These are phyloP conservation scores for Drosophila ustulata DNA, from an alignment of 2,888 invertebrate species.

Conservation along the genomic window DNA sequence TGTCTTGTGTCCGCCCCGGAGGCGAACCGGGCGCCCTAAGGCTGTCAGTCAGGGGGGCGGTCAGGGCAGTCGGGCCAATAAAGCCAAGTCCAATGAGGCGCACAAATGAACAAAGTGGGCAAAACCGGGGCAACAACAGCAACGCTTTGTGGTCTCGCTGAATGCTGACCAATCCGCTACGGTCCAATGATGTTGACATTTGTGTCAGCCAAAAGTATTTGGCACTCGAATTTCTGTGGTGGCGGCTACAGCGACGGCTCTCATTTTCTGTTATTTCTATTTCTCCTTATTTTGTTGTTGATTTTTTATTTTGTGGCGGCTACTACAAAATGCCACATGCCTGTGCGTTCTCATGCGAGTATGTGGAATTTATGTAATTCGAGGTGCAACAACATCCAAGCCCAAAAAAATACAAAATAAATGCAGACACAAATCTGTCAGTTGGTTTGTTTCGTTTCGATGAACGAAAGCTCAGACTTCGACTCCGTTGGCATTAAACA, in stretches of 20 bases:
- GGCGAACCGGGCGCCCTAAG: neutral
- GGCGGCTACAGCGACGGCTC: slow-evolving; percentile 7
- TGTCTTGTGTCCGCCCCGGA: slow-evolving; percentile 14
- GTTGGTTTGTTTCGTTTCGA: neutral
- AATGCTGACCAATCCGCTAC: slow-evolving; percentile 55
- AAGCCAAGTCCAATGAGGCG: slow-evolving; percentile 70
- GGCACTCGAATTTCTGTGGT: slow-evolving; percentile 74
- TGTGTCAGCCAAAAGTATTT: slow-evolving; percentile 70
- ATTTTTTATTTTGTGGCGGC: slow-evolving; percentile 26
- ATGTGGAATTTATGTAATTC: slow-evolving; percentile 64
- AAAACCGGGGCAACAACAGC: slow-evolving; percentile 24
- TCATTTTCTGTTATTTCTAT: slow-evolving; percentile 12
- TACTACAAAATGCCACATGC: slow-evolving; percentile 36
- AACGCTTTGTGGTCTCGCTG: slow-evolving; percentile 64
- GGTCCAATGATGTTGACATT: slow-evolving; percentile 70
- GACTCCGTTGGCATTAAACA: neutral
- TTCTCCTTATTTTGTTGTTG: slow-evolving; percentile 1
- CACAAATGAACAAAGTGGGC: slow-evolving; percentile 68
- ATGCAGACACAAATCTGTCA: slow-evolving; percentile 9
- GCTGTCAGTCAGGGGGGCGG: slow-evolving; percentile 3
- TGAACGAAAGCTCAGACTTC: neutral
- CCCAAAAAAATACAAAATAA: slow-evolving; percentile 3
- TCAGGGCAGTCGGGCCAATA: slow-evolving; percentile 38
- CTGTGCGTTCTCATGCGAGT: slow-evolving; percentile 25
- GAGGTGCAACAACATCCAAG: slow-evolving; percentile 31